phyloP scores from a whole-genome alignment of 1,140 invertebrate genomes.

The Scylla paramamosain region DNA sequence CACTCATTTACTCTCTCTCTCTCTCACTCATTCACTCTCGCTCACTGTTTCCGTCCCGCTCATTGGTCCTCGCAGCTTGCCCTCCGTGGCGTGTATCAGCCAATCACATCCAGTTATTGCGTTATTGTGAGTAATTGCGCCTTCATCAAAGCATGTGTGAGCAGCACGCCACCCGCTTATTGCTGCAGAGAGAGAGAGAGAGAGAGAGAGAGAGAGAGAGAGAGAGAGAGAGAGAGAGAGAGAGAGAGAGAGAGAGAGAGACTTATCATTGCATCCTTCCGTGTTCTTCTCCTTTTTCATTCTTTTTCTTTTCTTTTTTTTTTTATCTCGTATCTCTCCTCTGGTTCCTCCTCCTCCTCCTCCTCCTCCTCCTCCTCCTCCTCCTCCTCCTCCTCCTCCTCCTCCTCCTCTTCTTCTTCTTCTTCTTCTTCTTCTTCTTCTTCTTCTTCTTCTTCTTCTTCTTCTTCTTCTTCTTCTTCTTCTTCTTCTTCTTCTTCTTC shows the following conservation, averaged over 20 bases:
- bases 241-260: neutral
- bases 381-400: neutral
- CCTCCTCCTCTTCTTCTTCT: neutral
- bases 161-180: neutral
- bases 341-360: neutral
- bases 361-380: neutral
- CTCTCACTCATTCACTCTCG: neutral
- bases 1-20: neutral
- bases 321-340: neutral
- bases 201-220: constrained; percentile 12
- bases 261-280: neutral
- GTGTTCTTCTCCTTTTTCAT: neutral
- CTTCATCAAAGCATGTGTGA: neutral
- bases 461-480: neutral
- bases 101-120: neutral
- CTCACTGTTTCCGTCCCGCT: neutral
- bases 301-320: neutral
- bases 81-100: neutral
- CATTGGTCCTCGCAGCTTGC: neutral
- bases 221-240: constrained; percentile 12
- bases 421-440: neutral
- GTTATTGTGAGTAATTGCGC: neutral
- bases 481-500: constrained; percentile 23
- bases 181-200: neutral
- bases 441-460: neutral